Evolutionary conservation across 2,113 vertebrate species (phyloP).

Genomic region (Setophaga coronata): DNA sequence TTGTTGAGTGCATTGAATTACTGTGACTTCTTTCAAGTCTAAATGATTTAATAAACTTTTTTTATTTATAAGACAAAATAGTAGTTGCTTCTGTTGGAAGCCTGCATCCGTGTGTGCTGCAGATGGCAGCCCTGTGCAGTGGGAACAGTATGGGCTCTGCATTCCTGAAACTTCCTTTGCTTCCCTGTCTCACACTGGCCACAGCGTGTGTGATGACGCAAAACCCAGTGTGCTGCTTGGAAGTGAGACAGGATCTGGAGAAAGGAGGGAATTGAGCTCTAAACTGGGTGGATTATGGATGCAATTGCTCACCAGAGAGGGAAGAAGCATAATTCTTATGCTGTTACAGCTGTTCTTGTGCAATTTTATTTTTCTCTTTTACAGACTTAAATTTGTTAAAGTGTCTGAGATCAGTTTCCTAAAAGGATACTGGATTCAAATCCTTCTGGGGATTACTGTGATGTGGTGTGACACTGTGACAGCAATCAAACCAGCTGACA

Average conservation of each 20-base stretch:
- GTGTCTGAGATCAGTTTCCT: neutral
- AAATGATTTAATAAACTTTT: slow-evolving; percentile 95
- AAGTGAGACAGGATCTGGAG: neutral
- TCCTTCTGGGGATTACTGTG: neutral
- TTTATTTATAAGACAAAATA: slow-evolving; percentile 63
- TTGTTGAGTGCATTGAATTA: slow-evolving; percentile 87
- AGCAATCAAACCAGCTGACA: neutral
- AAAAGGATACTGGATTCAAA: neutral
- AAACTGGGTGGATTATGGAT: neutral
- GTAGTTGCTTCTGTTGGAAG: slow-evolving; percentile 1
- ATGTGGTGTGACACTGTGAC: neutral
- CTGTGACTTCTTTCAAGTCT: slow-evolving; percentile 99
- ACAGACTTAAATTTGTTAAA: neutral
- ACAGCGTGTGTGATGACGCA: neutral
- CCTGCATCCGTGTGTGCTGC: neutral
- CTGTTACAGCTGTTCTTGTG: neutral
- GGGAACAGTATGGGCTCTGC: neutral
- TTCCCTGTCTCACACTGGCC: neutral
- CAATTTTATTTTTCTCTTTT: neutral
- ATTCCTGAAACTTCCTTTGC: neutral
- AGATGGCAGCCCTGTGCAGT: neutral
- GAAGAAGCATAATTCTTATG: neutral
- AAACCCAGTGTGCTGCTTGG: neutral
- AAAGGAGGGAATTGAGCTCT: neutral
- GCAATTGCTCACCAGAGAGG: neutral